Conservation (phyloP, 1,140 invertebrate species). For the Portunus trituberculatus region DNA sequence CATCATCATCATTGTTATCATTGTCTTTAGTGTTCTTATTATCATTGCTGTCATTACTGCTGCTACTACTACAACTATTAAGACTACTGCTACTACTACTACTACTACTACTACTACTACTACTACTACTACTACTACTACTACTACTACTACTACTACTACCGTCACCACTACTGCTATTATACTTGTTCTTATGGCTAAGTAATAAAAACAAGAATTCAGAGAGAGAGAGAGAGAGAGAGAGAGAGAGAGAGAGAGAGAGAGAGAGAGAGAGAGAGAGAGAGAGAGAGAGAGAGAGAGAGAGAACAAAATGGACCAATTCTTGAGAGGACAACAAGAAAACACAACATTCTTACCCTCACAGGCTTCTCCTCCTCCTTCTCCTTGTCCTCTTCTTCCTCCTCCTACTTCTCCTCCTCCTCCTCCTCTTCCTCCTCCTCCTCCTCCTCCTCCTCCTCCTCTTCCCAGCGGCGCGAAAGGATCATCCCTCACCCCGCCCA, state of each 20-base stretch:
- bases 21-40: background rate
- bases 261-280: too few species aligned
- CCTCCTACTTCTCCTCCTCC: background rate
- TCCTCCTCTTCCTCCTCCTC: too few species aligned
- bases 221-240: constrained; percentile 14
- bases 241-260: too few species aligned
- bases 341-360: background rate
- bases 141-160: background rate
- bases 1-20: constrained; percentile 22
- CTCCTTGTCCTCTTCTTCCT: background rate
- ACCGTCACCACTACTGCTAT: background rate
- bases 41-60: background rate
- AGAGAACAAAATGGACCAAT: background rate
- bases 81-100: constrained; percentile 17
- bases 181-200: background rate
- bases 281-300: constrained; percentile 25
- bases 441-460: background rate
- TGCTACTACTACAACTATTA: constrained; percentile 35
- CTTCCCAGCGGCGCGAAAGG: background rate
- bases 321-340: background rate
- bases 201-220: background rate
- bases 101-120: background rate
- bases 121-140: background rate
- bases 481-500: constrained; percentile 56
- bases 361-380: too few species aligned